These are phyloP conservation scores for Cygnus olor DNA, from an alignment of 2,797 vertebrate genomes.

Conservation along the genomic window DNA sequence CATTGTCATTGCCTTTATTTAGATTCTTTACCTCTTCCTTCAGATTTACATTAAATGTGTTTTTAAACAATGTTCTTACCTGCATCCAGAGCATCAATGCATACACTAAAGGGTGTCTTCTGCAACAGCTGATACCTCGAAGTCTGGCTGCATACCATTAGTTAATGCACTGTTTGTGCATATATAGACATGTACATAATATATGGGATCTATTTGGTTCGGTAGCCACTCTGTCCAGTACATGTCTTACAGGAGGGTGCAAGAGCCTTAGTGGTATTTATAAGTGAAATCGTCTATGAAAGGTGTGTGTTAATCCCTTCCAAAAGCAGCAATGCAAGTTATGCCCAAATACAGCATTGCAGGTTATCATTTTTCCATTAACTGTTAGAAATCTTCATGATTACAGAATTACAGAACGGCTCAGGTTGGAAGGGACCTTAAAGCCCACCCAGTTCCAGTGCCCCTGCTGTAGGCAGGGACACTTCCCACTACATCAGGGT, in stretches of 20 bases:
- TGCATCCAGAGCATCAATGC: not conserved
- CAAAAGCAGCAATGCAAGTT: not conserved
- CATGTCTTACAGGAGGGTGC: not conserved
- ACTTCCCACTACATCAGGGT: too few species aligned
- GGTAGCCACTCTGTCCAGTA: not conserved
- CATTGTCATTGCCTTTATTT: not conserved
- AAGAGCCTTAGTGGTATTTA: not conserved
- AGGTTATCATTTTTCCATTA: not conserved
- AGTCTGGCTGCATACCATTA: not conserved
- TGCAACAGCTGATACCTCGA: not conserved
- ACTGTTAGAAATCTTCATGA: not conserved
- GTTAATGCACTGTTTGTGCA: not conserved
- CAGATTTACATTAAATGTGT: not conserved
- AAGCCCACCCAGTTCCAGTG: too few species aligned
- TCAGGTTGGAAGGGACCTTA: too few species aligned
- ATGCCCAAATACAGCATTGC: not conserved
- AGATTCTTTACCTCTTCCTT: not conserved
- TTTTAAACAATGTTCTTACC: not conserved
- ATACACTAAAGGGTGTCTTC: not conserved
- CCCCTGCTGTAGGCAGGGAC: too few species aligned
- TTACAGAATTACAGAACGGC: too few species aligned
- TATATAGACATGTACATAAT: accelerated
- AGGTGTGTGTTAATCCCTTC: not conserved
- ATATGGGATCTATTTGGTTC: not conserved
- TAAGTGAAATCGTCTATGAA: not conserved